These are phyloP conservation scores for Ranitomeya variabilis DNA, from an alignment of 2,113 vertebrate genomes.

Conservation along the genomic window DNA sequence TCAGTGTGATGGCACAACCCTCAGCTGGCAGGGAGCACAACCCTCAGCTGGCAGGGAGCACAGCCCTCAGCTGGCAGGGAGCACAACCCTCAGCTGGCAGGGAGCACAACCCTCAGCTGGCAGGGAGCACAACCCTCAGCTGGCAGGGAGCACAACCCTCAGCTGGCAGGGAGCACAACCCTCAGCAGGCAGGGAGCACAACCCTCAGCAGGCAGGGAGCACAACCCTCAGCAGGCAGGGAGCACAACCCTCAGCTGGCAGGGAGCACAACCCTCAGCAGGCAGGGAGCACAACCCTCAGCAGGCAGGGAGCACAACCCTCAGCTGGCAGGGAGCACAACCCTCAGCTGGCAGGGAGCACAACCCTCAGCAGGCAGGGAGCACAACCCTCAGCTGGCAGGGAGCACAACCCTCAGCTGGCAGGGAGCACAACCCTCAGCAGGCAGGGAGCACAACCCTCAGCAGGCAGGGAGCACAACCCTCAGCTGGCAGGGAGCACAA, in stretches of 20 bases:
- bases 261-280: neutral
- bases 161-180: conserved; percentile 62
- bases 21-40: conserved; percentile 64
- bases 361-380: conserved; percentile 43
- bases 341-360: conserved; percentile 65
- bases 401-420: conserved; percentile 28
- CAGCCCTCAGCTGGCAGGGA: conserved; percentile 68
- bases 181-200: conserved; percentile 58
- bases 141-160: conserved; percentile 66
- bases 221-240: conserved; percentile 6
- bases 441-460: conserved; percentile 57
- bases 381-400: conserved; percentile 69
- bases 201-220: conserved; percentile 66
- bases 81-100: neutral
- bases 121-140: conserved; percentile 40
- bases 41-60: conserved; percentile 58
- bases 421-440: conserved; percentile 68
- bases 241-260: conserved; percentile 70
- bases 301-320: conserved; percentile 60
- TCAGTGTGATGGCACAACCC: conserved; percentile 68
- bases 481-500: conserved; percentile 63
- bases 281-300: conserved; percentile 65
- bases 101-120: conserved; percentile 69
- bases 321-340: conserved; percentile 64
- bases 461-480: too few relatives aligned